A percentile compares a stretch with the other conserved stretches of the same genome.
Evolutionary conservation across 2,888 invertebrate species (phyloP).

Genomic region (Aphodius granarius): DNA sequence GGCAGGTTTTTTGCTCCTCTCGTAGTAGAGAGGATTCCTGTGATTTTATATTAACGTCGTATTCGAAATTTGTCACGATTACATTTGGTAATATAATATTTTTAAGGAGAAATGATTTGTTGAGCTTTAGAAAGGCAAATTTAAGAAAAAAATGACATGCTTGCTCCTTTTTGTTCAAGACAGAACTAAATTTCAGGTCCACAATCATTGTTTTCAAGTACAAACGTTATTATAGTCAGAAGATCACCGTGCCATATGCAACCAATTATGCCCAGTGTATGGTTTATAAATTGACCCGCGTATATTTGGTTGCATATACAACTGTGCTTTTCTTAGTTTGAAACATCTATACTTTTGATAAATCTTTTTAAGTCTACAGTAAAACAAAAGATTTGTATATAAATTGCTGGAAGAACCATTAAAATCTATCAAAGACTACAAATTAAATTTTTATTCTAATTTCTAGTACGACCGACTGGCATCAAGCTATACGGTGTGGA

Average conservation of each 20-base stretch:
- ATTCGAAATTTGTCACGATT: background rate
- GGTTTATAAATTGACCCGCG: too few species aligned
- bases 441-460: constrained; percentile 3
- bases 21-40: background rate
- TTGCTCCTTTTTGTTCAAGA: background rate
- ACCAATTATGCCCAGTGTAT: too few species aligned
- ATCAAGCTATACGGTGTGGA: constrained; percentile 76
- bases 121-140: background rate
- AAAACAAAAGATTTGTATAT: too few species aligned
- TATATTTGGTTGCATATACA: too few species aligned
- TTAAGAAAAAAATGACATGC: background rate
- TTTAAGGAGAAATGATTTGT: background rate
- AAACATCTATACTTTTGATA: too few species aligned
- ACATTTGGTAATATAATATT: background rate
- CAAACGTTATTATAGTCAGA: too few species aligned
- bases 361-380: too few species aligned
- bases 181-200: too few species aligned
- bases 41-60: background rate
- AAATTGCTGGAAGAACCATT: background rate
- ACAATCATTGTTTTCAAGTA: too few species aligned
- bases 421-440: background rate
- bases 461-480: constrained; percentile 78
- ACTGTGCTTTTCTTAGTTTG: too few species aligned
- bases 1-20: background rate
- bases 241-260: too few species aligned